Evolutionary conservation across 1,140 invertebrate species (phyloP).

Genomic region (Drosophila rufa): DNA sequence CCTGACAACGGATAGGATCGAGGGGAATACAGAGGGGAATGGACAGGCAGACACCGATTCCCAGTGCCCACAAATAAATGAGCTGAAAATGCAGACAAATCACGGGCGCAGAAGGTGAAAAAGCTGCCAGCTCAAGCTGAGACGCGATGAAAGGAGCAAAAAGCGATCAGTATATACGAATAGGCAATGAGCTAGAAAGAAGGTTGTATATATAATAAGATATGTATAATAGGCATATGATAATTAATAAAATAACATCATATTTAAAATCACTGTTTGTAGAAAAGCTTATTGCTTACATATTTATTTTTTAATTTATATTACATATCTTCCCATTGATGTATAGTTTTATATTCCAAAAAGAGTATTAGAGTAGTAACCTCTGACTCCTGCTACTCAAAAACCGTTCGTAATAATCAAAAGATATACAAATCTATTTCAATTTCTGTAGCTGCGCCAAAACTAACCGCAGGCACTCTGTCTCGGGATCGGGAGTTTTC

Average conservation of each 20-base stretch:
- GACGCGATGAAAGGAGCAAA: not conserved
- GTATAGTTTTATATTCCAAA: not conserved
- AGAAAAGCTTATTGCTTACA: no score
- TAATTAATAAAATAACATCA: not conserved
- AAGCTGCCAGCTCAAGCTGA: slow-evolving; percentile 47
- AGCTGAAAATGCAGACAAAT: slow-evolving; percentile 76
- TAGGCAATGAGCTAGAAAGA: not conserved
- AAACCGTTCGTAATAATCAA: slow-evolving; percentile 34
- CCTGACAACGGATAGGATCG: slow-evolving; percentile 28
- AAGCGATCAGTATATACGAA: not conserved
- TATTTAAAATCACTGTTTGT: no score
- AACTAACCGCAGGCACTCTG: slow-evolving; percentile 79
- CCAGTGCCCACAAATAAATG: slow-evolving; percentile 60
- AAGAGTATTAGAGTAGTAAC: not conserved
- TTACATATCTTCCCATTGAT: no score
- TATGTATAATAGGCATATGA: not conserved
- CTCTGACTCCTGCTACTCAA: not conserved
- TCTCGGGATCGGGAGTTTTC: slow-evolving; percentile 21
- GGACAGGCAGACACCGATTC: not conserved
- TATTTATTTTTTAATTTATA: no score
- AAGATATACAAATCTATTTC: slow-evolving; percentile 70
- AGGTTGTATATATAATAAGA: not conserved
- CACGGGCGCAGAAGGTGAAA: slow-evolving; percentile 62
- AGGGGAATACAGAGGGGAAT: not conserved
- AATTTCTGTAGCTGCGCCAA: slow-evolving; percentile 77